phyloP scores from a whole-genome alignment of 53 echinoderm and acorn worm species.

The Actinopyga echinites region DNA sequence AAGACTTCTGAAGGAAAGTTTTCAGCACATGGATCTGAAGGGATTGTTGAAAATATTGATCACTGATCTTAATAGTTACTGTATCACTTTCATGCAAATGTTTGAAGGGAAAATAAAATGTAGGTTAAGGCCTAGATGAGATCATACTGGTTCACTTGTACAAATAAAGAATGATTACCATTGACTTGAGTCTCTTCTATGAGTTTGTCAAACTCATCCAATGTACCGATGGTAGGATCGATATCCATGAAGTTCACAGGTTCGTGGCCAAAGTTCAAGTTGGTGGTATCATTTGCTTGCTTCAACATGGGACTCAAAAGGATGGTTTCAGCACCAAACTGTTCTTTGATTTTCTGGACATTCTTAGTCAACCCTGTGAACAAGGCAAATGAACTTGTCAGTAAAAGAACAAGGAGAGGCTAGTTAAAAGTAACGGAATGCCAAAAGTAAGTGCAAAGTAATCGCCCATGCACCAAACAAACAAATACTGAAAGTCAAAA shows the following conservation, averaged over 20 bases:
- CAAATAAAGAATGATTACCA: slow-evolving; percentile 52
- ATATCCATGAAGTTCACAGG: slow-evolving; percentile 75
- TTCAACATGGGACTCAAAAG: slow-evolving; percentile 74
- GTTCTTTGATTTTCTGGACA: slow-evolving; percentile 60
- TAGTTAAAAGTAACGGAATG: neutral
- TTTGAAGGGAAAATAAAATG: too few species aligned
- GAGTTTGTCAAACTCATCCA: slow-evolving; percentile 66
- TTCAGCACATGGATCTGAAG: too few species aligned
- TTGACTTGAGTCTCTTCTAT: slow-evolving; percentile 50
- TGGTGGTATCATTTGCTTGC: slow-evolving; percentile 33
- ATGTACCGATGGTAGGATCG: slow-evolving; percentile 67
- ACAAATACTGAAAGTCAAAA: too few species aligned
- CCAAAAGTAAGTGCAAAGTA: neutral
- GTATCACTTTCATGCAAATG: too few species aligned
- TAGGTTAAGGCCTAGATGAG: too few species aligned
- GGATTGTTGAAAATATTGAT: too few species aligned
- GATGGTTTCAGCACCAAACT: slow-evolving; percentile 61
- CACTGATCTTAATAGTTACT: too few species aligned
- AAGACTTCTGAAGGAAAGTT: too few species aligned
- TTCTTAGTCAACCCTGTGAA: slow-evolving; percentile 63
- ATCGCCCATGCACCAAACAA: too few species aligned
- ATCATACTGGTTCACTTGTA: too few species aligned
- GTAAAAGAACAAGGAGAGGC: neutral
- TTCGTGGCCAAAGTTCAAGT: slow-evolving; percentile 61
- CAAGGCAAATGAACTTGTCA: neutral